Evolutionary conservation across 1,140 invertebrate species (phyloP), one percentile per base, ranked within the genome.

Genomic region (Dendroctonus ponderosae): DNA sequence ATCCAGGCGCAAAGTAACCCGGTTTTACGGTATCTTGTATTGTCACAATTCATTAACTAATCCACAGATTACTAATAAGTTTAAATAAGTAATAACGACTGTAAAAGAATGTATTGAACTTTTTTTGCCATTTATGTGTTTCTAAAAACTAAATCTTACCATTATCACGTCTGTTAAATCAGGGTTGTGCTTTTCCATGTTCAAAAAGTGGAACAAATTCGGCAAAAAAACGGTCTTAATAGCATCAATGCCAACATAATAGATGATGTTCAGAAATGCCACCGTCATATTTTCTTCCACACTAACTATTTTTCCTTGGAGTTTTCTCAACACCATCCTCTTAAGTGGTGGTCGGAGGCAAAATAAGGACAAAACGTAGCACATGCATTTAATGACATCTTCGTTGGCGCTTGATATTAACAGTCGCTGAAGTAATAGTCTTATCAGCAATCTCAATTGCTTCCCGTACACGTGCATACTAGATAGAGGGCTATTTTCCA

Each of bases 361-460:
- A 15, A 78, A 56, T 40, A 76, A 69, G 26, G 71, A 69, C 40
- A 78, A 64, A 7, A 72, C 61, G 59, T 37, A 69, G 61, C 77
- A 76, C 71, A 77, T 76, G 38, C 72, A 68, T 68, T 74, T 73
- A 6, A 77, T 49, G n/a, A 74, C 54, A 56, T 73, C 70, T 43
- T 62, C 50, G 14, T 50, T 70, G 14, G 68, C 70, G 7, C 40
- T 42, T 5, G 70, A 71, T 26, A 62, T 68, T 49, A 77, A 66
- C 12, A 78, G 40, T 9, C 76, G 52, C 68, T 76, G 72, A 15
- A 77, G 50, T 44, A 78, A 61, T 5, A 77, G 44, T 43, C 71
- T 68, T 26, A 75, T 64, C 37, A 78, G 51, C 49, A 78, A 68
- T 67, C 76, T 76, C 39, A 78, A 62, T 62, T 72, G 72, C 67